Percentiles rank a stretch among this genome's conserved stretches.
Conservation (phyloP, 2,888 invertebrate genomes). For the Hydropsyche betteni region DNA sequence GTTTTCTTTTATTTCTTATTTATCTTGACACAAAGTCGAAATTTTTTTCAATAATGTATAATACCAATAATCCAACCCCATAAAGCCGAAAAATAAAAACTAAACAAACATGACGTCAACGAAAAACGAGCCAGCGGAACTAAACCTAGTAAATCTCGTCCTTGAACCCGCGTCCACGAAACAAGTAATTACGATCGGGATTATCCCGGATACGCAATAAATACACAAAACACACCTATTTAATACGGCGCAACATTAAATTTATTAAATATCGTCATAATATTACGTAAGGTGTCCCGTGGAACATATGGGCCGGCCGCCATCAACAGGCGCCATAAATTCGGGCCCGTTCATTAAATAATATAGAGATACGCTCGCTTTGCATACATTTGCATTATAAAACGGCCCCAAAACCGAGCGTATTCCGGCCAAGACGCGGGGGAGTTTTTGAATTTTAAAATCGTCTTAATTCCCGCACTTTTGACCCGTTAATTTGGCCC, state of each 20-base stretch:
- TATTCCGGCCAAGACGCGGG: too few species aligned
- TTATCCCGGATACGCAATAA: slow-evolving; percentile 13
- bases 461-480: slow-evolving; percentile 26
- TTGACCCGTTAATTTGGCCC: slow-evolving; percentile 18
- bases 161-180: slow-evolving; percentile 22
- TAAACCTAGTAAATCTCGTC: not conserved
- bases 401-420: too few species aligned
- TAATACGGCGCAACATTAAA: too few species aligned
- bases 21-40: too few species aligned
- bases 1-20: too few species aligned
- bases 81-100: too few species aligned
- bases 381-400: slow-evolving; percentile 51
- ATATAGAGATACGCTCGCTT: slow-evolving; percentile 46
- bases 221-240: not conserved
- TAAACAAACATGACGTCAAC: too few species aligned
- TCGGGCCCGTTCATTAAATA: slow-evolving; percentile 47
- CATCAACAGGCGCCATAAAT: slow-evolving; percentile 47
- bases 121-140: too few species aligned
- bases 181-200: slow-evolving; percentile 35
- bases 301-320: slow-evolving; percentile 31
- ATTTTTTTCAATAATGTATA: too few species aligned
- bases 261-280: too few species aligned
- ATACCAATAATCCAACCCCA: too few species aligned
- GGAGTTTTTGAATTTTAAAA: slow-evolving; percentile 28
- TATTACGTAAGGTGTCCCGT: not conserved